Evolutionary conservation across 2,888 invertebrate species (phyloP).

Genomic region (Catocala nupta): DNA sequence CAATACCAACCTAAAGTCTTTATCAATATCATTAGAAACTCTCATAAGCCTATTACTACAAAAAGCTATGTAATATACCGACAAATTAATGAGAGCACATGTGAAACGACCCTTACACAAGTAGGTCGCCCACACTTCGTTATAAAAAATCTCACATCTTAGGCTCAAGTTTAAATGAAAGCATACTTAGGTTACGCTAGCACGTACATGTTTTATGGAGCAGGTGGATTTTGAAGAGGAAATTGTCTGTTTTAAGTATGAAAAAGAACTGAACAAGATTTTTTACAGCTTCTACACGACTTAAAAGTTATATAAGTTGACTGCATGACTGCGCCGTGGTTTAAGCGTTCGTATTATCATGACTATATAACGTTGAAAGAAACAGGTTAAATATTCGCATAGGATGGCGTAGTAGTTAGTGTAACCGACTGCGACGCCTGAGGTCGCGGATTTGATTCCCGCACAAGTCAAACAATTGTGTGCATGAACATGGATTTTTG

Average conservation of each 20-base stretch:
- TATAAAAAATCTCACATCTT: constrained; percentile 45
- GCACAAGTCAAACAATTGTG: too few species aligned
- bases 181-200: constrained; percentile 31
- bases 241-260: neutral
- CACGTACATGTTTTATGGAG: constrained; percentile 9
- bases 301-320: neutral
- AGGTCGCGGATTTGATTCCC: too few species aligned
- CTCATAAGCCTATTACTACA: neutral
- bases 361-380: too few species aligned
- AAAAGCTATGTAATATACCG: constrained; percentile 15
- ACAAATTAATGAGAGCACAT: constrained; percentile 18
- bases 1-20: too few species aligned
- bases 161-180: constrained; percentile 30
- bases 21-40: too few species aligned
- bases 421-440: too few species aligned
- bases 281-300: neutral
- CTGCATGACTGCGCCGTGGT: too few species aligned
- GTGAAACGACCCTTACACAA: constrained; percentile 27
- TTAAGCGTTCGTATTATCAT: too few species aligned
- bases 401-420: too few species aligned
- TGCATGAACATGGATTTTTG: too few species aligned
- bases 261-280: neutral
- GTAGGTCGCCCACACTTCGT: constrained; percentile 41
- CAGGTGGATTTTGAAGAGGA: constrained; percentile 6
- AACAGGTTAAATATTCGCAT: too few species aligned